Base-by-base conservation (phyloP, 2,888 invertebrate genomes). In the Parnassius apollo region DNA sequence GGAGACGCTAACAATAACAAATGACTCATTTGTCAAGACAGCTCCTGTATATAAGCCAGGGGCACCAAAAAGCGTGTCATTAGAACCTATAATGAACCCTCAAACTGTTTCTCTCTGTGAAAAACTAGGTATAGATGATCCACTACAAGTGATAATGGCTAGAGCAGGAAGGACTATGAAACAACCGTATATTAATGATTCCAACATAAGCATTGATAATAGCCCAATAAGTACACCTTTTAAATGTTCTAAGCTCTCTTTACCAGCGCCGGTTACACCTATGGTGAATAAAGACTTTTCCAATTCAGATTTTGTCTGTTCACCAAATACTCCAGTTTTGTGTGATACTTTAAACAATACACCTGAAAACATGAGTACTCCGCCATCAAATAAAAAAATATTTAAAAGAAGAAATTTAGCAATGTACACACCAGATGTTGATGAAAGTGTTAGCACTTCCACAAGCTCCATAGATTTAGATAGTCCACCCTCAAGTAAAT, bases 71-170 rank as follows among this genome's bases (percentile, higher is more conserved):
- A 70, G 79, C 18, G 71, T 78, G 51, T 93, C 93, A 57, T 91
- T 85, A 12, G 87, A 86, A 53, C 92, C 94, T 2, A 83, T 93
- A 70, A 77, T 93, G 44, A 96, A 96, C 78, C 93, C 94, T 12
- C 96, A 96, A 80, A 96, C 96, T 9, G 88, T 92, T 12, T 77
- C 86, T 13, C 92, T 96, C 52, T 96, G 96, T 82, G 92, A 94
- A 55, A 93, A 82, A 66, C 81, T 96, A 49, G 94, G 94, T 0
- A 94, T 98, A 62, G 96, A 96, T 78, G 98, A 98, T 88, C 98
- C 98, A 0, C 85, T 96, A 12, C 93, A 93, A 68, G 86, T 96
- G 48, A 81, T 95, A 1, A 80, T 94, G 80, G 83, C 93, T 12
- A 81, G 93, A 63, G 82, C 81, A 25, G 93, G 93, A 0, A 82